Conservation (phyloP, 2,797 vertebrate species). For the Catostomus latipinnis region DNA sequence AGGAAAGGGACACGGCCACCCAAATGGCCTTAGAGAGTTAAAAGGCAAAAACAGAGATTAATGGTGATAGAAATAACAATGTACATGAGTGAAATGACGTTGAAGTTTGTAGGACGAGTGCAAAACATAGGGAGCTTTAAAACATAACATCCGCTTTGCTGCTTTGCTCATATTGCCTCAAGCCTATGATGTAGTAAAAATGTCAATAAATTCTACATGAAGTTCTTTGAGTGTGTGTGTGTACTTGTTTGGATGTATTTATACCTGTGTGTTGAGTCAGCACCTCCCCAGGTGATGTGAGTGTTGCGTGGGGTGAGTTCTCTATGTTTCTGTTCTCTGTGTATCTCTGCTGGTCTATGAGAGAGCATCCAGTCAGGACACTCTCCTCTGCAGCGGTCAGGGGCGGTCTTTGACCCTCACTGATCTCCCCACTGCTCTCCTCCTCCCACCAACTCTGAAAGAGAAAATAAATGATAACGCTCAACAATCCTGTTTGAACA, state of each 20-base stretch:
- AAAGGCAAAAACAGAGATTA: constrained; percentile 21
- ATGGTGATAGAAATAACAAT: constrained; percentile 29
- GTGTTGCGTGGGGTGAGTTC: constrained; percentile 52
- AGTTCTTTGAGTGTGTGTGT: not conserved
- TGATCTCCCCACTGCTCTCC: constrained; percentile 85
- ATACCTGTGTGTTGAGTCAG: constrained; percentile 45
- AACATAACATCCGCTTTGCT: not conserved
- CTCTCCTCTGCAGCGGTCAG: constrained; percentile 69
- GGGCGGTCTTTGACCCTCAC: constrained; percentile 79
- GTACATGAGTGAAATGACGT: constrained; percentile 28
- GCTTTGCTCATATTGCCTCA: not conserved
- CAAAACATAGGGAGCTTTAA: constrained; percentile 11
- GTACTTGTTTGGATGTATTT: constrained; percentile 32
- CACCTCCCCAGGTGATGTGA: constrained; percentile 50
- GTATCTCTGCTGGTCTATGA: constrained; percentile 24
- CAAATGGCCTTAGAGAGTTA: constrained; percentile 29
- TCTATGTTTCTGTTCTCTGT: constrained; percentile 28
- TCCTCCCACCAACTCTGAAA: constrained; percentile 65
- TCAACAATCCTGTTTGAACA: not conserved
- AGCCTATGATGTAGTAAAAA: not conserved
- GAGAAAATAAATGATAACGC: not conserved
- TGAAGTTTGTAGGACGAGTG: constrained; percentile 23
- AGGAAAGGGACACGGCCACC: constrained; percentile 40
- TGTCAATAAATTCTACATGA: too few relatives aligned
- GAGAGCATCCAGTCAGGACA: constrained; percentile 67